Evolutionary conservation across 2,113 vertebrate genomes (phyloP), one percentile per base, ranked within the genome.

Genomic region (Nothobranchius kuhntae): DNA sequence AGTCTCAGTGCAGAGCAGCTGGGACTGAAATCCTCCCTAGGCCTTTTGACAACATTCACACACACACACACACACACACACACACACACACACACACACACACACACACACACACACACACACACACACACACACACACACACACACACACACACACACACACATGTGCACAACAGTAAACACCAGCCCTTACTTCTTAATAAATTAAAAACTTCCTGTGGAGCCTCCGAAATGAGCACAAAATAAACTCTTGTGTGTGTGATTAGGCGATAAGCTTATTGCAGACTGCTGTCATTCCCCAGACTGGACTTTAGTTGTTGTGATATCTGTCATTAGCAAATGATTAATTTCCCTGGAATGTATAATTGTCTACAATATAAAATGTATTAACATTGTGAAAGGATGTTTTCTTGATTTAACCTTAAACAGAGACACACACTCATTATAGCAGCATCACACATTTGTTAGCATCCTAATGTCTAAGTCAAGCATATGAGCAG

Each of bases 1-100:
- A 85, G 73, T 78, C 78, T 73, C 75, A 64, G 77, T 65, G 72
- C 71, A 80, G 67, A 86, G 73, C 89, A 91, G 89, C 88, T 91
- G 89, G 82, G 85, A 73, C 79, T 67, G 73, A 82, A 88, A 89
- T 87, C 86, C 84, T 83, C 73, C 53, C 40, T 66, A 84, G 86
- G 86, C 86, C 14, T 71, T 84, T 85, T 72, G 73, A 87, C 80
- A 86, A 71, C 44, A 24, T n/a, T 7, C 46, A 54, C 62, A 57
- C 35, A 66, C 44, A 52, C 54, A 71, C 14, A 53, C 1, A 12
- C 38, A 42, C 14, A 10, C 13, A 72, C 44, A 74, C 30, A 4
- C 30, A 30, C 30, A 4, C 30, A 30, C 30, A 4, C 30, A 30
- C 30, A 4, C 30, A 30, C 30, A 4, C 30, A 30, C 30, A 30